A percentile compares a stretch with the other conserved stretches of the same genome.
Conservation (phyloP, 2,113 vertebrate genomes). For the Hydrolagus affinis region DNA sequence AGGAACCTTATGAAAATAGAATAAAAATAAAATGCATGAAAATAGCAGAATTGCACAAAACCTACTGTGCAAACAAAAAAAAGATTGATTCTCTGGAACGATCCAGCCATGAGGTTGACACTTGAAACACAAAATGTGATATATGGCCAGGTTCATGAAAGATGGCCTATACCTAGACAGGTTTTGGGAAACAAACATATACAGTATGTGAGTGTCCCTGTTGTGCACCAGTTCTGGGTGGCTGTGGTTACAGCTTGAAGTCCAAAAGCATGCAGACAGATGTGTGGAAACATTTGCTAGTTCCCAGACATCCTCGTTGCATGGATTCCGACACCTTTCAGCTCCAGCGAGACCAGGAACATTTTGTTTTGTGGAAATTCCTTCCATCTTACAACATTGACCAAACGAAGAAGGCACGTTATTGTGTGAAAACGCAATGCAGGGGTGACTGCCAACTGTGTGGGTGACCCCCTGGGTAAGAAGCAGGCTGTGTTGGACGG, state of each 20-base stretch:
- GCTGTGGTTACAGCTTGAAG: background rate
- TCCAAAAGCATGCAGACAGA: background rate
- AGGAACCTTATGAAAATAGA: background rate
- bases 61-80: background rate
- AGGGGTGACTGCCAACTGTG: background rate
- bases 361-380: background rate
- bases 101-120: background rate
- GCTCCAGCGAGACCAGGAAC: background rate
- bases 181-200: background rate
- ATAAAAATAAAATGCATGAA: background rate
- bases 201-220: too few relatives aligned
- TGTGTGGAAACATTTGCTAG: background rate
- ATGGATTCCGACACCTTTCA: background rate
- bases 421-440: background rate
- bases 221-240: background rate
- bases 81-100: background rate
- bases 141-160: background rate
- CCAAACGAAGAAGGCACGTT: background rate
- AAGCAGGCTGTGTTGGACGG: background rate
- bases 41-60: background rate
- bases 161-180: background rate
- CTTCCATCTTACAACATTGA: background rate
- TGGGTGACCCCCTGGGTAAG: background rate
- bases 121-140: background rate
- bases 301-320: background rate